Base-by-base conservation (phyloP, 2,888 invertebrate species). In the Aproaerema taeniolella region DNA sequence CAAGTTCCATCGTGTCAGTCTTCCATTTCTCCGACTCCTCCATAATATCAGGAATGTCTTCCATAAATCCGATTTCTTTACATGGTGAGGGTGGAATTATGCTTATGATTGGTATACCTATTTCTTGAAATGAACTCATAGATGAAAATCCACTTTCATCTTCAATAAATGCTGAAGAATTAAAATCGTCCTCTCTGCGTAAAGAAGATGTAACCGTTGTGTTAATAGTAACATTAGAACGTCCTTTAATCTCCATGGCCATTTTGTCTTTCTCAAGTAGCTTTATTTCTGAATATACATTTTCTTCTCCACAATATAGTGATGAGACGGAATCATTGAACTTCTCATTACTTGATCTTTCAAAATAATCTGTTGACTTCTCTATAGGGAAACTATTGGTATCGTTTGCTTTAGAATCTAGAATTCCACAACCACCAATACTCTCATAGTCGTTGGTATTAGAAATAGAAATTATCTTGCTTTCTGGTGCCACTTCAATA, bases 121-220 rank as follows among this genome's bases (percentile, higher is more conserved):
- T 90, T 63, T 95, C 94, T 75, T 94, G 93, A 66, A 94, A 94
- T 5, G 94, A 94, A 69, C 91, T 94, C 88, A 95, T 92, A 6
- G 94, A 94, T 9, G 94, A 94, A 73, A 95, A 95, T 16, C 95
- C 95, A 63, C 94, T 95, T 71, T 95, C 95, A 56, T 94, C 94
- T 67, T 95, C 95, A 36, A 82, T 70, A 43, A 77, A 82, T 61
- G 76, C 72, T 29, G 68, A 61, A 31, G 66, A 65, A 45, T 66
- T 73, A 49, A 62, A 80, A 36, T 79, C 75, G 38, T 58, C 69
- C 46, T 61, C 65, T 54, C 74, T 77, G 28, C 68, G 63, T 36
- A 56, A 43, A 2, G 15, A 26, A 3, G 28, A 3, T 8, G 6
- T 28, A 7, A 15, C 16, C 9, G 7, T 46, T 50, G 60, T 63